phyloP scores from a whole-genome alignment of 2,797 vertebrate genomes.

The Amazona finschi region DNA sequence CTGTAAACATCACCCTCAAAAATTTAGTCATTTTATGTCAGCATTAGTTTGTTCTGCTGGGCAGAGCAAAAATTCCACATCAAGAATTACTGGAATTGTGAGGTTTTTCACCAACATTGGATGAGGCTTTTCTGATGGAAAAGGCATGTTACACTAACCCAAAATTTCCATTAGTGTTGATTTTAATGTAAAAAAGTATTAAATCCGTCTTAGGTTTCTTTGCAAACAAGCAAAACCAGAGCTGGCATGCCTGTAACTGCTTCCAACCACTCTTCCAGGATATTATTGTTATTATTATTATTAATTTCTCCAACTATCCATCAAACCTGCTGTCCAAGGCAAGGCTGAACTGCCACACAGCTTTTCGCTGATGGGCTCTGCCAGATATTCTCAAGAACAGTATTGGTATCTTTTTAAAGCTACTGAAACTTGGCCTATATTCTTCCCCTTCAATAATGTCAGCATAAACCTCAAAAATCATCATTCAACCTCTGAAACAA shows the following conservation, averaged over 20 bases:
- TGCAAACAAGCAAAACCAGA: background rate
- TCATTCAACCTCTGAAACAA: conserved; percentile 54
- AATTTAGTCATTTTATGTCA: background rate
- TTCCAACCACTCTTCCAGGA: background rate
- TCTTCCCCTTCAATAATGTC: conserved; percentile 25
- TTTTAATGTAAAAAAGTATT: background rate
- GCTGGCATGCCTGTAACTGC: background rate
- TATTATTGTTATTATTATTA: background rate
- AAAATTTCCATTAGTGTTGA: background rate
- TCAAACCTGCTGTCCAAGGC: background rate
- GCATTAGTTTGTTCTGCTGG: background rate
- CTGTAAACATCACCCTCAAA: background rate
- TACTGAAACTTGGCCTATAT: background rate
- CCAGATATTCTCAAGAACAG: background rate
- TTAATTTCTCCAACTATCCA: background rate
- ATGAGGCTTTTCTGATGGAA: background rate
- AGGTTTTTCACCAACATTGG: background rate
- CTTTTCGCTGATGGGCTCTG: background rate
- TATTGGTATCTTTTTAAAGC: conserved; percentile 30
- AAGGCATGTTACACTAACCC: background rate
- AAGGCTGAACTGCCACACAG: background rate
- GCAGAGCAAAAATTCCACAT: background rate
- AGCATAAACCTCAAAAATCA: conserved; percentile 29
- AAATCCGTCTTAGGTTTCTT: background rate
- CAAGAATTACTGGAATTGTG: background rate